A percentile compares a stretch with the other conserved stretches of the same genome.
Evolutionary conservation across 2,797 vertebrate species (phyloP).

Genomic region (Myotis vivesi): DNA sequence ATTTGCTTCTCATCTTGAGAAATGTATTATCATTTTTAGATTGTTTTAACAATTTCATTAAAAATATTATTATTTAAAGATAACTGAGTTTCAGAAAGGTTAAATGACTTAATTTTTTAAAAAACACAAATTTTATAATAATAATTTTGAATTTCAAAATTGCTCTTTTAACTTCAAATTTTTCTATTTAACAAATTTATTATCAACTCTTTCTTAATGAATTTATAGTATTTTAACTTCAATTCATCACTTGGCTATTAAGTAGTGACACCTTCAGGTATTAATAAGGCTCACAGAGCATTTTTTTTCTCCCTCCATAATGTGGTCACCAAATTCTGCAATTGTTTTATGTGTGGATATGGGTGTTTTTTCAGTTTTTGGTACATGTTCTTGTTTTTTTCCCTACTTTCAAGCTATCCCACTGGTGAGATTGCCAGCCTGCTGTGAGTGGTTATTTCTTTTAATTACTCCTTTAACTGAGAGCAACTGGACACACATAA

Average conservation of each 20-base stretch:
- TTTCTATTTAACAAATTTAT: not conserved
- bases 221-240: not conserved
- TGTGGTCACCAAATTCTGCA: not conserved
- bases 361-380: not conserved
- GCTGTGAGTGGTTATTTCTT: not conserved
- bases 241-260: not conserved
- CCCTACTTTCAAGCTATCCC: not conserved
- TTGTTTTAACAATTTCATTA: not conserved
- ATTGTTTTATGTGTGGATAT: not conserved
- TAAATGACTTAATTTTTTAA: not conserved
- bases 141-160: not conserved
- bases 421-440: not conserved
- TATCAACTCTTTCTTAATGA: not conserved
- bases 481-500: not conserved
- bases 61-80: not conserved
- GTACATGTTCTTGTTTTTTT: not conserved
- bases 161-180: not conserved
- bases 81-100: not conserved
- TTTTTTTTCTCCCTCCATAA: not conserved
- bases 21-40: not conserved
- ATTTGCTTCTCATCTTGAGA: not conserved
- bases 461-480: not conserved
- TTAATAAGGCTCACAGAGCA: not conserved
- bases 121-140: not conserved
- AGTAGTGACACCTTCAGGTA: not conserved